Conservation (phyloP, 1,140 invertebrate genomes). For the Fopius arisanus region DNA sequence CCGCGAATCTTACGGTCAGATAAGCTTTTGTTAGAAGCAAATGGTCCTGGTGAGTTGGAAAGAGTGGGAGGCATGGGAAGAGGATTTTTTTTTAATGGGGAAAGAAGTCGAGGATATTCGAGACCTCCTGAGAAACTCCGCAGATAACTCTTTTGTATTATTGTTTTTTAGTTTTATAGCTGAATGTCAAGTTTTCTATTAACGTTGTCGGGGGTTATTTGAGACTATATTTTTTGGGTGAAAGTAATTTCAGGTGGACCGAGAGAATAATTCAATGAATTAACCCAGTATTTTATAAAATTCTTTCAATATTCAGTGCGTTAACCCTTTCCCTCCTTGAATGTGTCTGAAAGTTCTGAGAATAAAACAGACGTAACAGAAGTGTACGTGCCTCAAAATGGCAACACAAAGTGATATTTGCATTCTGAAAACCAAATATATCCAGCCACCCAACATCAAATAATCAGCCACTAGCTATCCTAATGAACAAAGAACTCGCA, state of each 20-base stretch:
- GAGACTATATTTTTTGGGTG: not conserved
- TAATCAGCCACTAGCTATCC: too few species aligned
- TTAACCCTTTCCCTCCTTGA: constrained; percentile 17
- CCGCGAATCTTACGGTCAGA: constrained; percentile 54
- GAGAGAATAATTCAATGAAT: too few species aligned
- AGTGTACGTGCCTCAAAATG: constrained; percentile 26
- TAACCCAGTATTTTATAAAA: too few species aligned
- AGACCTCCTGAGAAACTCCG: constrained; percentile 14
- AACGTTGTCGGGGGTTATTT: not conserved
- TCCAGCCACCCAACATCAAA: not conserved
- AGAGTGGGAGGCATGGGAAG: constrained; percentile 22
- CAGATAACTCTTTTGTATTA: constrained; percentile 19
- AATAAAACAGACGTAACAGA: constrained; percentile 34
- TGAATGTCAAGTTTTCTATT: not conserved
- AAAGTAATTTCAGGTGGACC: not conserved
- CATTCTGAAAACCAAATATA: not conserved
- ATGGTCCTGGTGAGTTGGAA: constrained; percentile 27
- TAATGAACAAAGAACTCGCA: not conserved
- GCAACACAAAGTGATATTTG: constrained; percentile 21
- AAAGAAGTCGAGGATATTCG: constrained; percentile 22
- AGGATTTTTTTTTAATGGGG: not conserved
- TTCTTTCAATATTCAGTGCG: constrained; percentile 7
- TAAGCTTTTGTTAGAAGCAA: constrained; percentile 44
- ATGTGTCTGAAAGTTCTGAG: not conserved
- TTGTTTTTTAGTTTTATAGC: not conserved